These are phyloP conservation scores for Agrotis ipsilon DNA, from an alignment of 2,888 invertebrate genomes.

Conservation along the genomic window DNA sequence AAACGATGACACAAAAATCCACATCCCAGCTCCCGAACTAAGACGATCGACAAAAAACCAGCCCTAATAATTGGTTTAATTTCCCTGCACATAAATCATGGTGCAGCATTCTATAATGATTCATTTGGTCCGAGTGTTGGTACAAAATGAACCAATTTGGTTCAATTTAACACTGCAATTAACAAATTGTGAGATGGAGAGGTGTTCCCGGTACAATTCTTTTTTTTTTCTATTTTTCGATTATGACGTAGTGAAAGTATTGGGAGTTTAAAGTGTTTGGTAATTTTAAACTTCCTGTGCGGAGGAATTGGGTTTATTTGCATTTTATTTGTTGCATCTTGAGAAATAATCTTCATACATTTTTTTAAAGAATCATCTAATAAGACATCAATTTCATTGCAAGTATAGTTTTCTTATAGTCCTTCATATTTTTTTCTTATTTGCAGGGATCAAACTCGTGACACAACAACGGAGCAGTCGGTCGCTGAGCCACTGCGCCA, in stretches of 20 bases:
- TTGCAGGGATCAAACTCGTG: no score
- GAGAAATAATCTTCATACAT: no score
- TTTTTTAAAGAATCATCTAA: no score
- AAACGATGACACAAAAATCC: background rate
- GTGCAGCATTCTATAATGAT: slow-evolving; percentile 64
- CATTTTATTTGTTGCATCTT: background rate
- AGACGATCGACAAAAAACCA: slow-evolving; percentile 55
- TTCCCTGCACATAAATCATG: slow-evolving; percentile 66
- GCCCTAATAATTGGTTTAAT: slow-evolving; percentile 66
- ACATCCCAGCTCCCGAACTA: slow-evolving; percentile 53
- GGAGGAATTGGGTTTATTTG: background rate
- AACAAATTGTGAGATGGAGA: slow-evolving; percentile 45
- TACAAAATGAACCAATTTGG: slow-evolving; percentile 64
- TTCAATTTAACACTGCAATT: slow-evolving; percentile 65
- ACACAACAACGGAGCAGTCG: no score
- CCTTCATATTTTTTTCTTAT: no score
- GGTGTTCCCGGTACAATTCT: slow-evolving; percentile 11
- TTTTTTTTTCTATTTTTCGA: slow-evolving; percentile 8
- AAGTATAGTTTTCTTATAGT: no score
- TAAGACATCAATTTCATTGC: no score
- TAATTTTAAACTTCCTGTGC: slow-evolving; percentile 7
- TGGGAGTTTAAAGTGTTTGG: background rate
- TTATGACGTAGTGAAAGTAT: slow-evolving; percentile 25
- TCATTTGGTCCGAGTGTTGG: slow-evolving; percentile 59
- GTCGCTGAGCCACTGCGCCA: no score